phyloP scores from a whole-genome alignment of 2,797 vertebrate species.

The Sebastiscus tertius region DNA sequence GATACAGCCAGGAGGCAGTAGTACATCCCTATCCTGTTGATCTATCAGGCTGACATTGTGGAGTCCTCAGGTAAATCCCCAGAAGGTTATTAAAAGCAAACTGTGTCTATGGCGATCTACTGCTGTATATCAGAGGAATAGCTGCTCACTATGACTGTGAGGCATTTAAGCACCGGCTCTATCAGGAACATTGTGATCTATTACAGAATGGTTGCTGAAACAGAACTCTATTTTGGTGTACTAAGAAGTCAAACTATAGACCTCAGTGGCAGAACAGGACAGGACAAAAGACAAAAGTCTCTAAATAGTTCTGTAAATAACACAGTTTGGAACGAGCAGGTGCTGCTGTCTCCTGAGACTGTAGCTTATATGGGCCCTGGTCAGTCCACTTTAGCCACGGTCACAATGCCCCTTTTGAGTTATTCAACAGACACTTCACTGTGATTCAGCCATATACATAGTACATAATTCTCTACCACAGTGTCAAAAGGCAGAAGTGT shows the following conservation, averaged over 20 bases:
- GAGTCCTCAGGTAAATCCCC: conserved; percentile 63
- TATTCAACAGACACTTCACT: neutral
- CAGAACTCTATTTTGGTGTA: conserved; percentile 27
- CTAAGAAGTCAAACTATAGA: neutral
- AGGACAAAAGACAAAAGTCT: neutral
- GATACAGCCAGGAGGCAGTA: neutral
- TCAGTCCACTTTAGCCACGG: neutral
- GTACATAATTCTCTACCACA: neutral
- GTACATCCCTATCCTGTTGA: neutral
- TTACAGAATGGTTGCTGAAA: conserved; percentile 8
- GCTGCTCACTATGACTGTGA: conserved; percentile 37
- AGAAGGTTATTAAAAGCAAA: conserved; percentile 71
- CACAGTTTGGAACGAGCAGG: neutral
- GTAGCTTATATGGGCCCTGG: neutral
- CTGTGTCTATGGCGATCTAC: conserved; percentile 56
- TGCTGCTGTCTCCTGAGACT: neutral
- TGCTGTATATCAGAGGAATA: conserved; percentile 60
- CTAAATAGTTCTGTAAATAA: conserved; percentile 8
- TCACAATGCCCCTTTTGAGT: neutral
- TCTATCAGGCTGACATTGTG: conserved; percentile 65
- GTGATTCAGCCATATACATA: neutral
- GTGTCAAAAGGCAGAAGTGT: neutral
- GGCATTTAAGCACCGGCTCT: conserved; percentile 28
- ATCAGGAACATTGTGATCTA: conserved; percentile 63
- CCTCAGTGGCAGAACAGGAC: neutral